These are phyloP conservation scores for Drosophila sordidula DNA, from an alignment of 2,888 invertebrate species.

Conservation along the genomic window DNA sequence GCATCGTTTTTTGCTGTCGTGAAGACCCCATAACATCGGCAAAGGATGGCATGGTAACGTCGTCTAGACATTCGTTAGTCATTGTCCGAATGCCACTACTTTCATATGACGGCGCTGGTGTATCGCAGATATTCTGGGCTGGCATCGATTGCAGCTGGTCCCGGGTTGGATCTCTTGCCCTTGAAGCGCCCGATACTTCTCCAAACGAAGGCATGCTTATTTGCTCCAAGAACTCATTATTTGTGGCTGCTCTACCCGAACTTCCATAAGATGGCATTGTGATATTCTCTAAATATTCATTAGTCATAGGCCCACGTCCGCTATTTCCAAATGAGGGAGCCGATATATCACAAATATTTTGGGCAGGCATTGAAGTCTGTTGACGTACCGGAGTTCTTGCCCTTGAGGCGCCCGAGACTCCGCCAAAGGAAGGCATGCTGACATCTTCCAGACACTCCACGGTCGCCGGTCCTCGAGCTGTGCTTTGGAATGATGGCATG, in stretches of 20 bases:
- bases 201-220: slow-evolving; percentile 23
- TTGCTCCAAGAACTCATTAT: slow-evolving; percentile 13
- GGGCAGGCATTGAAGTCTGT: neutral
- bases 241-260: neutral
- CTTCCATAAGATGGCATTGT: slow-evolving; percentile 24
- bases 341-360: neutral
- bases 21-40: slow-evolving; percentile 7
- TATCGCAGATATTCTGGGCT: slow-evolving; percentile 2
- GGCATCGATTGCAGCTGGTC: slow-evolving; percentile 8
- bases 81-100: slow-evolving; percentile 2
- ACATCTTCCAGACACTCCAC: slow-evolving; percentile 24
- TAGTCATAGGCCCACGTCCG: neutral
- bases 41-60: slow-evolving; percentile 13
- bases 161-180: neutral
- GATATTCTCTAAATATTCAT: slow-evolving; percentile 24
- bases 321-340: slow-evolving; percentile 7
- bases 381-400: neutral
- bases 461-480: neutral
- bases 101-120: slow-evolving; percentile 9
- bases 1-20: slow-evolving; percentile 2
- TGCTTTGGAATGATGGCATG: slow-evolving; percentile 11
- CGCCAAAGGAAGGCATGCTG: slow-evolving; percentile 33
- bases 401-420: slow-evolving; percentile 12
- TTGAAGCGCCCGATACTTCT: slow-evolving; percentile 12
- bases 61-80: slow-evolving; percentile 8